Evolutionary conservation across 1,140 invertebrate species (phyloP).

Genomic region (Hycleus phaleratus): DNA sequence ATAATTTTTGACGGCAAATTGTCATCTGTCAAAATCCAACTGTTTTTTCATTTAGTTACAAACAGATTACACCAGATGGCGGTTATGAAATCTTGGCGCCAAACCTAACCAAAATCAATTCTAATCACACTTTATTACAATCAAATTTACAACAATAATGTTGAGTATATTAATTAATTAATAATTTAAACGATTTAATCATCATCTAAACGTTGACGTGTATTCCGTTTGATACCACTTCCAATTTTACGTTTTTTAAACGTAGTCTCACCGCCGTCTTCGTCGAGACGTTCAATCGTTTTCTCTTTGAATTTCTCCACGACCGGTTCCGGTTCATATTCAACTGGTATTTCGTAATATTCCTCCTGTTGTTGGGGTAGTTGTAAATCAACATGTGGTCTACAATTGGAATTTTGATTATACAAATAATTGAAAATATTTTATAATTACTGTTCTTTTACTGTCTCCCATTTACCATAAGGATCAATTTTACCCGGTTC

Average conservation of each 20-base stretch:
- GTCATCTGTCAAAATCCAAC: too few relatives aligned
- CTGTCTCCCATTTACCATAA: slow-evolving; percentile 57
- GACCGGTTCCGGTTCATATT: slow-evolving; percentile 39
- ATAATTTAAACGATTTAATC: slow-evolving; percentile 38
- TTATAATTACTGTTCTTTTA: slow-evolving; percentile 37
- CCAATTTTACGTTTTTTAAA: slow-evolving; percentile 62
- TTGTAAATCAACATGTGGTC: slow-evolving; percentile 46
- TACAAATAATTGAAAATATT: background rate
- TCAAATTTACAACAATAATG: too few relatives aligned
- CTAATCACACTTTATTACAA: too few relatives aligned
- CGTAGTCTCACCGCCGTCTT: slow-evolving; percentile 33
- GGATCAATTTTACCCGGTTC: slow-evolving; percentile 49
- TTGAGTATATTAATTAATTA: background rate
- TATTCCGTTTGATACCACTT: slow-evolving; percentile 46
- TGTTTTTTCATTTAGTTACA: too few relatives aligned
- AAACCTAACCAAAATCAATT: too few relatives aligned
- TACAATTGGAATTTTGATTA: background rate
- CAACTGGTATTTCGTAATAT: slow-evolving; percentile 35
- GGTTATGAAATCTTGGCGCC: too few relatives aligned
- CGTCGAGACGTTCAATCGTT: slow-evolving; percentile 44
- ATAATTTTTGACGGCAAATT: too few relatives aligned
- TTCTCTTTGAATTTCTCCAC: slow-evolving; percentile 59
- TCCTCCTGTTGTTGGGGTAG: slow-evolving; percentile 46
- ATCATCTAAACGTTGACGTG: slow-evolving; percentile 50
- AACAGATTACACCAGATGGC: too few relatives aligned